Base-by-base conservation (phyloP, 2,888 invertebrate species). In the Harpalus rufipes region DNA sequence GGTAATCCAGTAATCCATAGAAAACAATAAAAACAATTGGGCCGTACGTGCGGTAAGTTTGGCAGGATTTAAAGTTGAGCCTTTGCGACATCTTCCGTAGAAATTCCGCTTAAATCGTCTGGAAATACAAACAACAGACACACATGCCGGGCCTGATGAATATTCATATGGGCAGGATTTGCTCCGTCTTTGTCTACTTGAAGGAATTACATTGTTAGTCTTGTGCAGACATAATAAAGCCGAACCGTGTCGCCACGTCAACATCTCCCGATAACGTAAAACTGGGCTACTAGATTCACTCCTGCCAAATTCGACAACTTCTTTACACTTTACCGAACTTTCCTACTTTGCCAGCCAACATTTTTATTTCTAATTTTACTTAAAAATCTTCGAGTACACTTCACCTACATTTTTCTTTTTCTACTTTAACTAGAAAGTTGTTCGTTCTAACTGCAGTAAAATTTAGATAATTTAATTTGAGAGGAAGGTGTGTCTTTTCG, bases 191-290 rank as follows among this genome's bases (percentile, higher is more conserved):
- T 41, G 74, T 83, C 59, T 65, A 61, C 83, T 81, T 81, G 74
- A 61, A 78, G 84, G 84, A 84, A 84, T 84, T 84, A 84, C 84
- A 84, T 65, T 84, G 84, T 84, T 84, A 84, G 84, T 84, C 84
- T 84, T 84, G 84, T 78, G 78, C 63, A 84, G 84, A 84, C 84
- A 84, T 84, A 84, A 84, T 84, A 84, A 84, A 78, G 84, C 84
- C 78, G 63, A 61, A 63, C 18, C 59, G 39, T 61, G 76, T 78
- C 63, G 44, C 18, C 51, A 78, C 78, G 84, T 65, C 78, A 78
- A 63, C 59, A 78, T 61, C 44, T 39, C 39, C 68, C 68, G 68
- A 68, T 68, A 68, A 68, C 39, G 68, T 39, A 68, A 68, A 63
- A 63, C 63, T 63, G 63, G 63, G 63, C 25, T 21, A 51, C 21